phyloP scores from a whole-genome alignment of 2,888 invertebrate genomes.

The Gymnosoma rotundatum region DNA sequence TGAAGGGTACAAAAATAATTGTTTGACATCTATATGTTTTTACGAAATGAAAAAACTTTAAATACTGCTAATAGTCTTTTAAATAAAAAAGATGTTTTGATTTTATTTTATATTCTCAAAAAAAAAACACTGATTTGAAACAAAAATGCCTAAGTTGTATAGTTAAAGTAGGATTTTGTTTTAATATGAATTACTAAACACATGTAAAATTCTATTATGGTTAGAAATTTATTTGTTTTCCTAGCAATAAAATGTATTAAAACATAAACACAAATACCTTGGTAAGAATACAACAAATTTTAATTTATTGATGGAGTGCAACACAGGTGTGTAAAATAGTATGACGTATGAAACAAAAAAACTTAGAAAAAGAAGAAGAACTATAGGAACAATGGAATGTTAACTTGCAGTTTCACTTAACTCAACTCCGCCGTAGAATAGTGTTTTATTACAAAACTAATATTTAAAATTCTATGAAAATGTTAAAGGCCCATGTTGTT shows the following conservation, averaged over 20 bases:
- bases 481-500: no score
- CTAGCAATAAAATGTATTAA: conserved; percentile 8
- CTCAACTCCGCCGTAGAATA: conserved; percentile 2
- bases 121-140: no score
- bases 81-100: no score
- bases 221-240: neutral
- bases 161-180: neutral
- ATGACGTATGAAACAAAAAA: neutral
- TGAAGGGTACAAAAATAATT: no score
- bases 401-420: conserved; percentile 6
- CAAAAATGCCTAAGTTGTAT: neutral
- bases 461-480: no score
- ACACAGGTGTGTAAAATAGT: conserved; percentile 23
- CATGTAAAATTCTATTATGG: conserved; percentile 13
- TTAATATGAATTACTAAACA: neutral
- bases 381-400: neutral
- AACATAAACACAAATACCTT: conserved; percentile 2
- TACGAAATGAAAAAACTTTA: no score
- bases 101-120: no score
- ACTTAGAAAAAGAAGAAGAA: neutral
- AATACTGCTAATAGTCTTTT: no score
- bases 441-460: no score
- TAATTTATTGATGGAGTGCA: conserved; percentile 54
- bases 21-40: no score
- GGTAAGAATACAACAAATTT: conserved; percentile 62